These are phyloP conservation scores for Dasyurus viverrinus DNA, from an alignment of 2,113 vertebrate genomes.

Conservation along the genomic window DNA sequence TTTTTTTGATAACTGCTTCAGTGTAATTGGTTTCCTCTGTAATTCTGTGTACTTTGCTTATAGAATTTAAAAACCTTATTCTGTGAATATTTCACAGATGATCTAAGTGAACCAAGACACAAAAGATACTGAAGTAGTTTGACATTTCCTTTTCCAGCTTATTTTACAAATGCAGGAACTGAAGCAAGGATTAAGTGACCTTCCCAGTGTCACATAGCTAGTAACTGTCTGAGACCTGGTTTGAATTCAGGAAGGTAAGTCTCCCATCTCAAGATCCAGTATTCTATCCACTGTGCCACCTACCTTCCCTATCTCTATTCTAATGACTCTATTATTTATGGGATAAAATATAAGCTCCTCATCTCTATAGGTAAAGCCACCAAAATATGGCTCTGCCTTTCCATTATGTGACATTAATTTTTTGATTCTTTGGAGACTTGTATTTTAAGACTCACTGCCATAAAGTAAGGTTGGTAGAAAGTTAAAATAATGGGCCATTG, in stretches of 20 bases:
- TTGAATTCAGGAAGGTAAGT: background rate
- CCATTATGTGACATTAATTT: background rate
- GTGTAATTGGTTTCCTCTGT: background rate
- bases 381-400: background rate
- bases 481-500: background rate
- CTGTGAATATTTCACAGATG: background rate
- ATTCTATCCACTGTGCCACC: background rate
- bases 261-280: background rate
- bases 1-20: background rate
- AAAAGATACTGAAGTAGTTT: background rate
- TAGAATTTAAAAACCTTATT: background rate
- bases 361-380: background rate
- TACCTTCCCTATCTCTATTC: background rate
- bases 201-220: background rate
- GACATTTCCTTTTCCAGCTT: background rate
- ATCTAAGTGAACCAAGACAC: background rate
- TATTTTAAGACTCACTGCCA: background rate
- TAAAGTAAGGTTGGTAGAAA: background rate
- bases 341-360: background rate
- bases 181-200: constrained; percentile 4
- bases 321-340: background rate
- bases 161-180: background rate
- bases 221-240: background rate
- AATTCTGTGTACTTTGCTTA: background rate
- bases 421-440: background rate